phyloP scores from a whole-genome alignment of 2,888 invertebrate species.

The Luperina nickerlii region DNA sequence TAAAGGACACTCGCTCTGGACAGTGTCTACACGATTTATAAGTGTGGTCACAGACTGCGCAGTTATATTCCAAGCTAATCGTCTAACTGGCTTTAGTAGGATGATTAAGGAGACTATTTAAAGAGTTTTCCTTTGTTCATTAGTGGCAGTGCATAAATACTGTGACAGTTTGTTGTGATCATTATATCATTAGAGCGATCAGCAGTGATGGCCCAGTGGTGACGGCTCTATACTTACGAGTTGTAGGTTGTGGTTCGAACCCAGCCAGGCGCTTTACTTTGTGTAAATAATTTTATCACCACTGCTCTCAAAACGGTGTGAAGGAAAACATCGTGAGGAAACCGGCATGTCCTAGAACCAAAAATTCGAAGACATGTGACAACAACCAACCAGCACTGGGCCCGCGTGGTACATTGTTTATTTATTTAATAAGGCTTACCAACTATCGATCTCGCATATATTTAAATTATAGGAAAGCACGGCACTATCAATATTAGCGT shows the following conservation, averaged over 20 bases:
- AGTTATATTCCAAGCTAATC: constrained; percentile 44
- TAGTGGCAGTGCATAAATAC: constrained; percentile 1
- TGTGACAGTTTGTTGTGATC: background rate
- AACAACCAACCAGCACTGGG: too few species aligned
- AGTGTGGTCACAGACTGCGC: constrained; percentile 47
- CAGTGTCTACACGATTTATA: constrained; percentile 68
- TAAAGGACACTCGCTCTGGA: constrained; percentile 77
- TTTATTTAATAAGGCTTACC: too few species aligned
- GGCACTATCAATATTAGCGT: background rate
- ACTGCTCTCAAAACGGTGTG: background rate
- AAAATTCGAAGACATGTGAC: too few species aligned
- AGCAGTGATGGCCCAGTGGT: background rate
- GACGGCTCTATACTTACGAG: background rate
- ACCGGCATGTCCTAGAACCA: background rate
- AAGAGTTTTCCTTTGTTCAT: constrained; percentile 25
- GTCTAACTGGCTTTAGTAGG: constrained; percentile 27
- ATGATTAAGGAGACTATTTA: constrained; percentile 24
- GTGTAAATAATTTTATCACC: background rate
- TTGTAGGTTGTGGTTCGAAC: background rate
- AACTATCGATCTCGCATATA: background rate
- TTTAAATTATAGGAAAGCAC: background rate
- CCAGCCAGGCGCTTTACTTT: background rate
- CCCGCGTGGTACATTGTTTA: too few species aligned
- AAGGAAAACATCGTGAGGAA: background rate
- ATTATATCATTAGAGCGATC: background rate